These are phyloP conservation scores for Pomacea canaliculata DNA, from an alignment of 2,888 invertebrate genomes.

Conservation along the genomic window DNA sequence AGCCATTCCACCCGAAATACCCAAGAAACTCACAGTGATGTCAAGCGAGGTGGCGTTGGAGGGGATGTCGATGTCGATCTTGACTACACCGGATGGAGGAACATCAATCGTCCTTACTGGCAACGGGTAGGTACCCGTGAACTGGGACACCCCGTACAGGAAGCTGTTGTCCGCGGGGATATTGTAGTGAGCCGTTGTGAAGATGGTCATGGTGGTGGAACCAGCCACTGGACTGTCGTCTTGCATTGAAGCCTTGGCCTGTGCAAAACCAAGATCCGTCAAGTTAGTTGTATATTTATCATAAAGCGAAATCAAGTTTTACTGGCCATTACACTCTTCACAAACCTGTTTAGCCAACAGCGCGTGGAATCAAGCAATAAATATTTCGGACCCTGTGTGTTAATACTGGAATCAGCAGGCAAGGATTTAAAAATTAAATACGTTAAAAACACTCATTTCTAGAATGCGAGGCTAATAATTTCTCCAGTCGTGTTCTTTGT, in stretches of 20 bases:
- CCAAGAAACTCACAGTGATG: slow-evolving; percentile 6
- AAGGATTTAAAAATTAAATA: too few relatives aligned
- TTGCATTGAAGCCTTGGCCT: slow-evolving; percentile 29
- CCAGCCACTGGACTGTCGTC: slow-evolving; percentile 35
- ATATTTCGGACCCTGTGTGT: too few relatives aligned
- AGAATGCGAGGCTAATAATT: too few relatives aligned
- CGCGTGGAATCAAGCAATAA: too few relatives aligned
- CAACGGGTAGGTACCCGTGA: slow-evolving; percentile 38
- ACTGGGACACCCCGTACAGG: slow-evolving; percentile 11
- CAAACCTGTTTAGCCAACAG: too few relatives aligned
- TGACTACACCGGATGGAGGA: slow-evolving; percentile 27
- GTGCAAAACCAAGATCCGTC: background rate
- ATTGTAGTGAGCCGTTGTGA: slow-evolving; percentile 19
- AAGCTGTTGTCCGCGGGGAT: background rate
- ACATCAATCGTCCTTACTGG: slow-evolving; percentile 41
- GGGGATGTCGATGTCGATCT: slow-evolving; percentile 34
- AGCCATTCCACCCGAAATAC: too few relatives aligned
- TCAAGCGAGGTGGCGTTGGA: slow-evolving; percentile 26
- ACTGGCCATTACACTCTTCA: too few relatives aligned
- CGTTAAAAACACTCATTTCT: too few relatives aligned
- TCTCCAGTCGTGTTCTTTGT: too few relatives aligned
- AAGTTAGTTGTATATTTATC: too few relatives aligned
- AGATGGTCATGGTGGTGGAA: slow-evolving; percentile 31
- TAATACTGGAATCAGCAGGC: too few relatives aligned
- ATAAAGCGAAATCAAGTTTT: too few relatives aligned